Base-by-base conservation (phyloP, 2,113 vertebrate species). In the Gila orcuttii region DNA sequence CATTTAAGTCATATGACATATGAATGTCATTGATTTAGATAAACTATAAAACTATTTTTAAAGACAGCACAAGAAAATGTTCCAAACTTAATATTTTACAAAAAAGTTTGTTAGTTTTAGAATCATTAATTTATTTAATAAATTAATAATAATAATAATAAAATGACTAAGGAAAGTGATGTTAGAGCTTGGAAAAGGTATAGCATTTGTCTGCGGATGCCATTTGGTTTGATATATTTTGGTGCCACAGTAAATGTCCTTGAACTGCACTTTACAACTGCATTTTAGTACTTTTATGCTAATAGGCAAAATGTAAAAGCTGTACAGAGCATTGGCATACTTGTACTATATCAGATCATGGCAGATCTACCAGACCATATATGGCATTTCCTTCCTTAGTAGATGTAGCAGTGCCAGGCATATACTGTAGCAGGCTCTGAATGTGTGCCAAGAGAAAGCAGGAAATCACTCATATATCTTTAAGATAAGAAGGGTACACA, bases 401-500 rank as follows among this genome's bases (percentile, higher is more conserved):
- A 75, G 77, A 86, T 85, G 84, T 78, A 50, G 42, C 36, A 28
- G 74, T 85, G 88, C 88, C 89, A 88, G 50, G 84, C 59, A 21
- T 28, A 88, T 77, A n/a, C n/a, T n/a, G n/a, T n/a, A 62, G 17
- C 62, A 68, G 68, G n/a, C 50, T 23, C 45, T 90, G 85, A 82
- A 86, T 12, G 55, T 47, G 85, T 79, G 90, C 86, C 88, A 90
- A 85, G 82, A n/a, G 79, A 90, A 83, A 60, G 90, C 88, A 87
- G 91, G 88, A 92, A 90, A 87, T 86, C 89, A 82, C 77, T 86
- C 82, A 79, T 90, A 87, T 88, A 86, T 88, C 85, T 87, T 74
- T 55, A 74, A 83, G 91, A 91, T 92, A 91, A 91, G 87, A 50
- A 82, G 57, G n/a, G 88, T 86, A 89, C 84, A 86, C 89, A 86